Conservation (phyloP, 2,113 vertebrate genomes). For the Myodes glareolus region DNA sequence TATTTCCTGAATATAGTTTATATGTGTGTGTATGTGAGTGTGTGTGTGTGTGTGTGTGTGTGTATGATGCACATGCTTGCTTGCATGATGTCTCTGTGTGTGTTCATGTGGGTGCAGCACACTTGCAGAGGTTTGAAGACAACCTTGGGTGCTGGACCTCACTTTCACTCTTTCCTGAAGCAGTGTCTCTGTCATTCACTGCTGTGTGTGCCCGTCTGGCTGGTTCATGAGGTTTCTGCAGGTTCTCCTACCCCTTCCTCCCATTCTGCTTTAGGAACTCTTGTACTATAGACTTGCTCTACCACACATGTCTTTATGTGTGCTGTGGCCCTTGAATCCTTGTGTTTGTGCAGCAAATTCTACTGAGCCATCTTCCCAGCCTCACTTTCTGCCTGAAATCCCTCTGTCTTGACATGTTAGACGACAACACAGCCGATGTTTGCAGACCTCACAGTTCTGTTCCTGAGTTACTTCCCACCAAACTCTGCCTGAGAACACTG, state of each 20-base stretch:
- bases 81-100: neutral
- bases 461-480: constrained; percentile 5
- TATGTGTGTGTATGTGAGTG: neutral
- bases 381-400: neutral
- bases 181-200: too few relatives aligned
- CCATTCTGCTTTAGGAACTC: neutral
- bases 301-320: neutral
- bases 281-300: neutral
- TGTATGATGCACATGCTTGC: neutral
- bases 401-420: neutral
- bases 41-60: neutral
- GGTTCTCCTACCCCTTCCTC: neutral
- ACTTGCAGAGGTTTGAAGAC: neutral
- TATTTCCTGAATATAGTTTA: too few relatives aligned
- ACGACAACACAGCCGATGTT: neutral
- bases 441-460: fast-evolving
- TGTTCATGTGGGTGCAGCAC: neutral
- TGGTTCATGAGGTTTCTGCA: neutral
- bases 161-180: neutral
- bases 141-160: neutral
- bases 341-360: neutral
- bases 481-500: neutral
- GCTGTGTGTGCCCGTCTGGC: neutral
- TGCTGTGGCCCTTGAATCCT: too few relatives aligned
- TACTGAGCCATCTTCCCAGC: too few relatives aligned